Evolutionary conservation across 2,888 invertebrate genomes (phyloP).

Genomic region (Tenthredo amoena): DNA sequence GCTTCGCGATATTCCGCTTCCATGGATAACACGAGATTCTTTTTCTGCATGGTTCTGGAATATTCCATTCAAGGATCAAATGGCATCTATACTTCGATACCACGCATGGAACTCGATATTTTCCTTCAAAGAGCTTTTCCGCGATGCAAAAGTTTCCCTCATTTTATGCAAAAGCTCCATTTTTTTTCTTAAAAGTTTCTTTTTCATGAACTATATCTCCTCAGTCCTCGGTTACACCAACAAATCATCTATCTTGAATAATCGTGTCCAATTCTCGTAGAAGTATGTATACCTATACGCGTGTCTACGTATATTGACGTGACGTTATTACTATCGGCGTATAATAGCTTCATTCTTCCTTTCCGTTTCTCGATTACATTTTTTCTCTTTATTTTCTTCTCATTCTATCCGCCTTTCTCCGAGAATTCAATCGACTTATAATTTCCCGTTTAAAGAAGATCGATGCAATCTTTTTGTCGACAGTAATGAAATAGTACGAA

Average conservation of each 20-base stretch:
- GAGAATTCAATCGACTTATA: background rate
- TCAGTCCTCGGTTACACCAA: background rate
- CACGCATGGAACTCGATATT: background rate
- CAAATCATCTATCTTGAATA: background rate
- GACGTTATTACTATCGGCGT: background rate
- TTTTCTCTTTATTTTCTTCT: background rate
- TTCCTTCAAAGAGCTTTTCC: background rate
- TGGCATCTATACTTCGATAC: background rate
- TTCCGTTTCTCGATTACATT: background rate
- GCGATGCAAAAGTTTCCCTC: background rate
- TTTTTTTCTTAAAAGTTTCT: background rate
- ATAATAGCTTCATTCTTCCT: constrained; percentile 1
- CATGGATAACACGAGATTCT: background rate
- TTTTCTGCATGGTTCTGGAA: background rate
- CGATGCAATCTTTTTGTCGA: background rate
- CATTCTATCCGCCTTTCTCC: background rate
- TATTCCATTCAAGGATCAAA: background rate
- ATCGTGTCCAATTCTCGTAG: background rate
- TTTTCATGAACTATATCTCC: background rate
- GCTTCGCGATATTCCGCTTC: background rate
- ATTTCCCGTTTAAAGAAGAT: background rate
- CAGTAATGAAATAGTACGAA: background rate
- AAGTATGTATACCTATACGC: background rate
- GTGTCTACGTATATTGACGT: background rate
- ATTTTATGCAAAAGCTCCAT: background rate